These are phyloP conservation scores for Helleia helle DNA, from an alignment of 2,888 invertebrate species.

Conservation along the genomic window DNA sequence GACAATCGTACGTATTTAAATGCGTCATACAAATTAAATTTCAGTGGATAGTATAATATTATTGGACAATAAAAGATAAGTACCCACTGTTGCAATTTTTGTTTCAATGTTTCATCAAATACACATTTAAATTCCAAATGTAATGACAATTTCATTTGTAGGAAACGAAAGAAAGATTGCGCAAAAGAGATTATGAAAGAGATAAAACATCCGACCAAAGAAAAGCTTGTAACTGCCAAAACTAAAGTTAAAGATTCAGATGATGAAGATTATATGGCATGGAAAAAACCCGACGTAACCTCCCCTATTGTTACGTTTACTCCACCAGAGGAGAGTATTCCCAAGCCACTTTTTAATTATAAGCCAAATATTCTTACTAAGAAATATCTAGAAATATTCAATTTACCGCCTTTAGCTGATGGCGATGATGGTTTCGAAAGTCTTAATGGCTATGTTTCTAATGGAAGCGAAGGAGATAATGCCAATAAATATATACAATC, in stretches of 20 bases:
- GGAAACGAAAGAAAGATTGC: constrained; percentile 59
- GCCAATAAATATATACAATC: constrained; percentile 27
- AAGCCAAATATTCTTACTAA: constrained; percentile 56
- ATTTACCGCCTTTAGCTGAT: constrained; percentile 52
- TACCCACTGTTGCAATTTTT: not conserved
- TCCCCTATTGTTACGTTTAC: constrained; percentile 62
- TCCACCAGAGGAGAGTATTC: constrained; percentile 46
- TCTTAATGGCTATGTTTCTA: constrained; percentile 86
- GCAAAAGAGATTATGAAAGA: constrained; percentile 48
- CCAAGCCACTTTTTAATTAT: constrained; percentile 42
- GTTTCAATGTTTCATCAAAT: too few species aligned
- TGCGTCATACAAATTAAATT: too few species aligned
- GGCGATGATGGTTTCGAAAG: constrained; percentile 91
- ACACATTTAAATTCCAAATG: not conserved
- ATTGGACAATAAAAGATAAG: constrained; percentile 12
- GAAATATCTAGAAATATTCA: constrained; percentile 60
- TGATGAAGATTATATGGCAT: constrained; percentile 64
- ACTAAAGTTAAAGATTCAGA: constrained; percentile 63
- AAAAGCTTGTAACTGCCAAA: constrained; percentile 43
- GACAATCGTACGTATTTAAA: too few species aligned
- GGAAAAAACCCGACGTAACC: constrained; percentile 54
- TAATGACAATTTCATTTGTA: constrained; percentile 27
- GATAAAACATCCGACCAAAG: constrained; percentile 38
- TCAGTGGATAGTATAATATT: too few species aligned
- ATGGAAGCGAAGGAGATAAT: constrained; percentile 72